These are phyloP conservation scores for Charina bottae DNA, from an alignment of 2,113 vertebrate genomes.

Conservation along the genomic window DNA sequence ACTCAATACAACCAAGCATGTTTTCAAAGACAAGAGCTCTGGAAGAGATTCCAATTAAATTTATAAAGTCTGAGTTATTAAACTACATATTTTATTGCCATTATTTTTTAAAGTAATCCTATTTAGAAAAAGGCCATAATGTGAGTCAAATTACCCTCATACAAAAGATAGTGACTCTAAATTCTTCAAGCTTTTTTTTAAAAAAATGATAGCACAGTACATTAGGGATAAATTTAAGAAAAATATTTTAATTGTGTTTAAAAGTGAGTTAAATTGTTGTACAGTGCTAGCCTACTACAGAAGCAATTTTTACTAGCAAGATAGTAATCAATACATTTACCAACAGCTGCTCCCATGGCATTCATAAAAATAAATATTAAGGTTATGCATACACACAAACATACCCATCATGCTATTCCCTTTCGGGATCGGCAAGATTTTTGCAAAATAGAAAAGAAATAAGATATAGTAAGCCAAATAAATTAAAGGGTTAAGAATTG, in stretches of 20 bases:
- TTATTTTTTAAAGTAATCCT: not conserved
- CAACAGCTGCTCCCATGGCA: conserved; percentile 47
- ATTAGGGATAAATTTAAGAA: not conserved
- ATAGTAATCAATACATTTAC: conserved; percentile 47
- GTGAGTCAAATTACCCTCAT: not conserved
- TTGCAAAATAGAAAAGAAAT: no score
- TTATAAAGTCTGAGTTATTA: conserved; percentile 14
- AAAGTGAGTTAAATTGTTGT: conserved; percentile 41
- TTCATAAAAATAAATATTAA: conserved; percentile 51
- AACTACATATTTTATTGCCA: conserved; percentile 26
- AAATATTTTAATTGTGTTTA: not conserved
- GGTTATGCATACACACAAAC: conserved; percentile 4
- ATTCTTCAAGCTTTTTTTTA: not conserved
- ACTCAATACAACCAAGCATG: no score
- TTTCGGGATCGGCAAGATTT: no score
- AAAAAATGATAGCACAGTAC: not conserved
- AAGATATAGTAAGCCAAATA: no score
- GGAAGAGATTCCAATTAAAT: not conserved
- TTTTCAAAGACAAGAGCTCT: not conserved
- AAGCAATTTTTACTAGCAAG: conserved; percentile 37
- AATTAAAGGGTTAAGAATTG: no score
- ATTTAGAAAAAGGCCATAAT: not conserved
- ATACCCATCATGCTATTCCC: no score
- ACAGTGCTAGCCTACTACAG: not conserved
- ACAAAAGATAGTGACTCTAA: not conserved